These are phyloP conservation scores for Candoia aspera DNA, from an alignment of 2,113 vertebrate genomes.

Conservation along the genomic window DNA sequence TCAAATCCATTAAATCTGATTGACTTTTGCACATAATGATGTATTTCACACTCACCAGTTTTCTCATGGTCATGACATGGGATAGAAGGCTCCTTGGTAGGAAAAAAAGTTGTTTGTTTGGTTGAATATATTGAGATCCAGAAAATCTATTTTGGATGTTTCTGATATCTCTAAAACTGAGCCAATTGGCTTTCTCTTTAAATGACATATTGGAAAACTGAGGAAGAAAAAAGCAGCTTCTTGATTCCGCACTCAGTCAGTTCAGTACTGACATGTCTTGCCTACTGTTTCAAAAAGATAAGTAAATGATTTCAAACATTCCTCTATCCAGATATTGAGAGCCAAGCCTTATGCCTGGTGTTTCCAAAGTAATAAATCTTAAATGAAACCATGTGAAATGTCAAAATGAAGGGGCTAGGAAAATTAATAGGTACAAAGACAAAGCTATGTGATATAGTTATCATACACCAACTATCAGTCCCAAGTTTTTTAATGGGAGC, in stretches of 20 bases:
- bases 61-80: background rate
- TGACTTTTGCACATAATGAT: constrained; percentile 13
- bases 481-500: constrained; percentile 60
- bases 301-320: constrained; percentile 68
- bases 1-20: constrained; percentile 12
- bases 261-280: constrained; percentile 57
- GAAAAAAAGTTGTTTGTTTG: background rate
- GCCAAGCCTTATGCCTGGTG: constrained; percentile 69
- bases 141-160: constrained; percentile 53
- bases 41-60: background rate
- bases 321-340: constrained; percentile 69
- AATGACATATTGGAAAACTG: constrained; percentile 51
- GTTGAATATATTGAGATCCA: constrained; percentile 45
- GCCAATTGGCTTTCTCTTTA: constrained; percentile 55
- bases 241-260: constrained; percentile 47
- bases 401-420: constrained; percentile 69
- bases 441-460: constrained; percentile 70
- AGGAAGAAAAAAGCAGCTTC: constrained; percentile 56
- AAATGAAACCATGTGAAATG: constrained; percentile 76
- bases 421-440: constrained; percentile 73
- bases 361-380: constrained; percentile 75
- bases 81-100: background rate
- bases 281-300: constrained; percentile 60
- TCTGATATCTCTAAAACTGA: constrained; percentile 63
- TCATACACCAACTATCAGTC: constrained; percentile 59